phyloP scores from a whole-genome alignment of 2,797 vertebrate species.

The Rhabdophis nuchalis region DNA sequence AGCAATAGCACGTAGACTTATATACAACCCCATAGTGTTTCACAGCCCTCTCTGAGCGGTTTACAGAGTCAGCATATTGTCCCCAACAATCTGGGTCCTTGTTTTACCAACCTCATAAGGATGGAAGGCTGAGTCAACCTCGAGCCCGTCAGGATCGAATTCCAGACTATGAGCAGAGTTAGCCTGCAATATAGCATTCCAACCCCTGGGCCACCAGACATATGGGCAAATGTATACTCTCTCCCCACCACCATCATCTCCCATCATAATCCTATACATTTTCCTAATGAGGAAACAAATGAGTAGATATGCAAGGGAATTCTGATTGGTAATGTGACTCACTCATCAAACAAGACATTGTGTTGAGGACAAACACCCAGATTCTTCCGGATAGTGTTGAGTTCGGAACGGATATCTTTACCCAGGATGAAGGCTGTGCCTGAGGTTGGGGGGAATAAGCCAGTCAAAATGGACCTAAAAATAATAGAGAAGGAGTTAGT shows the following conservation, averaged over 20 bases:
- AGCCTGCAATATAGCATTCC: neutral
- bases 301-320: neutral
- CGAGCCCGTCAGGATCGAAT: neutral
- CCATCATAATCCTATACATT: too few relatives aligned
- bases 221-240: neutral
- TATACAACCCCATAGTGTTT: neutral
- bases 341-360: conserved; percentile 98
- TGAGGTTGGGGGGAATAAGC: conserved; percentile 93
- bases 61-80: neutral
- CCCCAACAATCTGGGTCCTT: neutral
- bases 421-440: conserved; percentile 96
- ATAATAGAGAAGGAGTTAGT: conserved; percentile 23
- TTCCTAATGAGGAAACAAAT: neutral
- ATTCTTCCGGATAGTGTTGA: conserved; percentile 88
- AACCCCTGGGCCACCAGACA: neutral
- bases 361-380: conserved; percentile 96
- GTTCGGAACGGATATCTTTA: conserved; percentile 90
- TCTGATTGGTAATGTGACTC: conserved; percentile 60
- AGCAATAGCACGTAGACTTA: neutral
- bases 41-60: neutral
- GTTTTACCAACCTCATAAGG: neutral
- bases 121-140: neutral
- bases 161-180: neutral
- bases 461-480: conserved; percentile 94
- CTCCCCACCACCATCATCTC: neutral